Evolutionary conservation across 2,888 invertebrate genomes (phyloP).

Genomic region (Belgica antarctica): DNA sequence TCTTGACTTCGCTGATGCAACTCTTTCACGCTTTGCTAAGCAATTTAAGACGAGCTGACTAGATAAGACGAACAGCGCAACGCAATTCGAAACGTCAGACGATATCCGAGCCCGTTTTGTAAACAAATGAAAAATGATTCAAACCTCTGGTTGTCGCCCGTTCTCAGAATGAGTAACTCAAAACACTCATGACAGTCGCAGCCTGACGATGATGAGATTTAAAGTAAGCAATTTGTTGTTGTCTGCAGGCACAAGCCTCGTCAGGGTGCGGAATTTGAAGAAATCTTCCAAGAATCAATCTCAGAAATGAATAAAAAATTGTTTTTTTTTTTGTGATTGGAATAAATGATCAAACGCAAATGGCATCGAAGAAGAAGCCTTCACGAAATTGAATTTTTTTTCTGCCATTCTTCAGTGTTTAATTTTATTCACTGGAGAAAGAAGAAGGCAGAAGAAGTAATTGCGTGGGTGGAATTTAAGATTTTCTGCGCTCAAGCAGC

Average conservation of each 20-base stretch:
- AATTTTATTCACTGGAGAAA: constrained; percentile 28
- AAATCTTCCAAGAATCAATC: constrained; percentile 35
- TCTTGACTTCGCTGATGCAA: not conserved
- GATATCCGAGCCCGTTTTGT: not conserved
- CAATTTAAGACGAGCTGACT: not conserved
- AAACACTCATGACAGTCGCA: not conserved
- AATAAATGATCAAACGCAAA: constrained; percentile 23
- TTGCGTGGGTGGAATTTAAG: constrained; percentile 37
- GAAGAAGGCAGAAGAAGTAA: not conserved
- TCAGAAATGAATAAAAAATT: not conserved
- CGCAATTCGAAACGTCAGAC: not conserved
- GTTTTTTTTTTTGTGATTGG: constrained; percentile 11
- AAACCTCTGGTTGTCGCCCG: not conserved
- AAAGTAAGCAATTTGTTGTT: not conserved
- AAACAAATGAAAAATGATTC: constrained; percentile 14
- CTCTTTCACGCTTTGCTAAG: not conserved
- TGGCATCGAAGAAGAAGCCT: not conserved
- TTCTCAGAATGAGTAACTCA: not conserved
- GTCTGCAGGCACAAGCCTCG: not conserved
- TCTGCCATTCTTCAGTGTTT: constrained; percentile 6
- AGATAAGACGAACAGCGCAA: not conserved
- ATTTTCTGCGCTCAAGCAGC: not conserved
- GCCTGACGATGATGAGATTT: not conserved
- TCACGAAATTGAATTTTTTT: constrained; percentile 13
- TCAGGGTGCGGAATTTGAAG: not conserved